These are phyloP conservation scores for Drosophila chauvacae DNA, from an alignment of 1,140 invertebrate species.

Conservation along the genomic window DNA sequence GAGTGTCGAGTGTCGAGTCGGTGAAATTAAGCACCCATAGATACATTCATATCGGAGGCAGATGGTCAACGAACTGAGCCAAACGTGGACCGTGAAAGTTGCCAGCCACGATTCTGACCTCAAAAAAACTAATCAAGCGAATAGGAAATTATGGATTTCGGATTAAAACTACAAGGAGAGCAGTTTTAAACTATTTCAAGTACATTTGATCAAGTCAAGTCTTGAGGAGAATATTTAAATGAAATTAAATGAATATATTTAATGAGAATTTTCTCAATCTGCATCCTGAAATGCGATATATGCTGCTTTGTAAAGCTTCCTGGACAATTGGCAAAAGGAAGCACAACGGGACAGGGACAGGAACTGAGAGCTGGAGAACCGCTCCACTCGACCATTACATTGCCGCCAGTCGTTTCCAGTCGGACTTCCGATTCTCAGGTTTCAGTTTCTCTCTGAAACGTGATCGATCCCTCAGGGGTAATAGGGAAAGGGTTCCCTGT, in stretches of 20 bases:
- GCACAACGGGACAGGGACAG: conserved; percentile 9
- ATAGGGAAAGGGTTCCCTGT: background rate
- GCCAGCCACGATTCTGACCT: conserved; percentile 69
- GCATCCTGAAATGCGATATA: conserved; percentile 62
- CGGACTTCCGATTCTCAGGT: conserved; percentile 74
- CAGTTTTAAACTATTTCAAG: background rate
- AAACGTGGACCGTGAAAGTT: conserved; percentile 72
- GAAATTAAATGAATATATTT: background rate
- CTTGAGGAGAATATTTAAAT: background rate
- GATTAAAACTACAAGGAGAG: background rate
- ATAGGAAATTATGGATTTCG: background rate
- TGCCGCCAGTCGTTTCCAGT: conserved; percentile 53
- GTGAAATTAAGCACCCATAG: conserved; percentile 79
- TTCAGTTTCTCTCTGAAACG: conserved; percentile 58
- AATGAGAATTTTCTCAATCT: conserved; percentile 2
- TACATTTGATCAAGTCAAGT: background rate
- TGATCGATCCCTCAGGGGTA: conserved; percentile 42
- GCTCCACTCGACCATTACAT: conserved; percentile 74
- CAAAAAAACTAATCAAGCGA: conserved; percentile 36
- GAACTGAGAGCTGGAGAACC: conserved; percentile 6
- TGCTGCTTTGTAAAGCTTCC: conserved; percentile 73
- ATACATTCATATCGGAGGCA: conserved; percentile 42
- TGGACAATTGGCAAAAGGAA: conserved; percentile 26
- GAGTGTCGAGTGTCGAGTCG: conserved; percentile 37
- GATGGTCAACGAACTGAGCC: conserved; percentile 74